Conservation (phyloP, 1,140 invertebrate genomes). For the Hypothenemus hampei region DNA sequence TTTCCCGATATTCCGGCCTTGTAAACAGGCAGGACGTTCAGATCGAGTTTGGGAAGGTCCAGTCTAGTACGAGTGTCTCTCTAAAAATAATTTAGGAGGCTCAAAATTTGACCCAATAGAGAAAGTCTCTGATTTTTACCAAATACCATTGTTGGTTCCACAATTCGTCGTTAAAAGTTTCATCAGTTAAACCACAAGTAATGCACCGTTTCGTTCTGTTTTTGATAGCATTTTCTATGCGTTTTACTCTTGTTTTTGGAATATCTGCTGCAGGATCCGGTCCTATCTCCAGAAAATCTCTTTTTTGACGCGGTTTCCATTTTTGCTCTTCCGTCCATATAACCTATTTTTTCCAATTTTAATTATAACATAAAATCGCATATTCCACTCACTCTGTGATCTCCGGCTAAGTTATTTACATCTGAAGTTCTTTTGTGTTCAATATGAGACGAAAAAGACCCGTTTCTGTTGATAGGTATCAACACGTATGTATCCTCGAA, state of each 20-base stretch:
- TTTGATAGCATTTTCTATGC: slow-evolving; percentile 6
- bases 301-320: slow-evolving; percentile 57
- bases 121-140: slow-evolving; percentile 53
- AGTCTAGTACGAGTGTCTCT: slow-evolving; percentile 58
- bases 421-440: slow-evolving; percentile 43
- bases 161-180: slow-evolving; percentile 75
- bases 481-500: slow-evolving; percentile 55
- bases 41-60: slow-evolving; percentile 61
- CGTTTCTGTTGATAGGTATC: slow-evolving; percentile 48
- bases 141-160: slow-evolving; percentile 90
- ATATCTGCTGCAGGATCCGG: slow-evolving; percentile 28
- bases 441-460: slow-evolving; percentile 11
- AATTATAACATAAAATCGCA: background rate
- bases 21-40: slow-evolving; percentile 78
- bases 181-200: slow-evolving; percentile 15
- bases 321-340: slow-evolving; percentile 67
- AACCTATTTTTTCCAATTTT: slow-evolving; percentile 48
- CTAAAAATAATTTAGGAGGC: slow-evolving; percentile 44
- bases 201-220: slow-evolving; percentile 10
- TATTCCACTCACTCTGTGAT: slow-evolving; percentile 44
- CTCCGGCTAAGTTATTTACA: slow-evolving; percentile 37
- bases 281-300: slow-evolving; percentile 49
- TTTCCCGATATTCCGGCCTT: slow-evolving; percentile 71
- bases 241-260: slow-evolving; percentile 28
- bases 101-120: background rate